Conservation (phyloP, 1,140 invertebrate species). For the Calliopsis andreniformis region DNA sequence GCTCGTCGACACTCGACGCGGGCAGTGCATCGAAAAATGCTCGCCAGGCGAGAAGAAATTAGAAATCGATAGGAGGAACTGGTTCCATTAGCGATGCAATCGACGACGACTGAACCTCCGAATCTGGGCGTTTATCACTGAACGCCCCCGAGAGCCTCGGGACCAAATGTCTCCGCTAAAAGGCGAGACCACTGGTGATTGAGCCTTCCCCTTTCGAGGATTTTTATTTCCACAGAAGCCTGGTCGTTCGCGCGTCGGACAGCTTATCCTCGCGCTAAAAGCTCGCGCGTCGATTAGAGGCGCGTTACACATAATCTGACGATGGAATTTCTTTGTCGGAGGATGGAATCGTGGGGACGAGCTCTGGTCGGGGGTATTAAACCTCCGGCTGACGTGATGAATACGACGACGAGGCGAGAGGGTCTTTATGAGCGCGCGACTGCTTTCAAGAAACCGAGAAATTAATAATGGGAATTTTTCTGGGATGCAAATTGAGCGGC, state of each 20-base stretch:
- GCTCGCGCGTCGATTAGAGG: conserved; percentile 56
- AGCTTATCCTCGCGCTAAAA: conserved; percentile 71
- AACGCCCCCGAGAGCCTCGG: conserved; percentile 7
- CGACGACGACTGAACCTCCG: conserved; percentile 16
- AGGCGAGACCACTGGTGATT: conserved; percentile 35
- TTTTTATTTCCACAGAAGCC: conserved; percentile 29
- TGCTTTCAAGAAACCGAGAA: conserved; percentile 26
- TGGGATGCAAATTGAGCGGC: not conserved
- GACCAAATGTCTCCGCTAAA: conserved; percentile 48
- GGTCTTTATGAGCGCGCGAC: conserved; percentile 29
- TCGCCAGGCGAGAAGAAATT: conserved; percentile 18
- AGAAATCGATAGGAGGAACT: conserved; percentile 34
- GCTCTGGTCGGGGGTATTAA: conserved; percentile 71
- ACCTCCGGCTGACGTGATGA: conserved; percentile 62
- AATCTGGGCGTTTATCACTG: conserved; percentile 47
- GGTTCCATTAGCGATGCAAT: conserved; percentile 51
- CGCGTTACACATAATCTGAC: conserved; percentile 73
- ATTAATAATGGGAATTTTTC: conserved; percentile 39
- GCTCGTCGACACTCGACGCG: not conserved
- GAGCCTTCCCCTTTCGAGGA: not conserved
- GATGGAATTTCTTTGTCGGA: conserved; percentile 77
- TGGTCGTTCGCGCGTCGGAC: conserved; percentile 22
- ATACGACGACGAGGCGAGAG: not conserved
- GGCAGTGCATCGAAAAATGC: too few relatives aligned
- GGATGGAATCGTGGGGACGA: conserved; percentile 15